Conservation (phyloP, 1,140 invertebrate species). For the Calosoma granatense region DNA sequence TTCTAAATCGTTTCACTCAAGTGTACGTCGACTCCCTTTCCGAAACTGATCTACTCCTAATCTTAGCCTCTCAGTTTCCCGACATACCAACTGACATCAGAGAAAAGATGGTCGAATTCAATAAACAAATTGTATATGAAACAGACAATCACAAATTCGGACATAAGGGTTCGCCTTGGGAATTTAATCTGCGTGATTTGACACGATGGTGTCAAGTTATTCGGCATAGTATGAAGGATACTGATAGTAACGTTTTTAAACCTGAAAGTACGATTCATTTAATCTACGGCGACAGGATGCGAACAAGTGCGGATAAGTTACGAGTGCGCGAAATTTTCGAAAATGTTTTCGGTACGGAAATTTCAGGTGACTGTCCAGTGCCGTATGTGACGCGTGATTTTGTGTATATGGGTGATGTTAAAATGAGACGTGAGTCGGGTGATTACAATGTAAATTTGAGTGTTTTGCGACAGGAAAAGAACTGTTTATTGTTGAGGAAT, state of each 20-base stretch:
- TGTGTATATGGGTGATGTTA: constrained; percentile 49
- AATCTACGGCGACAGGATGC: constrained; percentile 74
- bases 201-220: constrained; percentile 80
- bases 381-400: constrained; percentile 40
- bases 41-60: constrained; percentile 62
- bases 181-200: constrained; percentile 94
- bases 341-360: constrained; percentile 39
- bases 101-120: constrained; percentile 71
- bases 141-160: constrained; percentile 56
- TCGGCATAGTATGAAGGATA: constrained; percentile 18
- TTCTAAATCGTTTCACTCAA: constrained; percentile 96
- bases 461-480: constrained; percentile 33
- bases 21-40: constrained; percentile 80
- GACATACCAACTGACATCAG: constrained; percentile 45
- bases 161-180: constrained; percentile 78
- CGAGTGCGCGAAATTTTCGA: constrained; percentile 51
- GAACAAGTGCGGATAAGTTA: constrained; percentile 58
- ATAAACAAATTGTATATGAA: constrained; percentile 56
- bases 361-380: constrained; percentile 40
- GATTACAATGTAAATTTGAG: constrained; percentile 33
- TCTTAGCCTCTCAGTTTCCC: constrained; percentile 45
- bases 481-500: constrained; percentile 51
- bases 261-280: constrained; percentile 45
- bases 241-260: constrained; percentile 14
- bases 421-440: constrained; percentile 34